Conservation (phyloP, 2,113 vertebrate species). For the Alosa alosa region DNA sequence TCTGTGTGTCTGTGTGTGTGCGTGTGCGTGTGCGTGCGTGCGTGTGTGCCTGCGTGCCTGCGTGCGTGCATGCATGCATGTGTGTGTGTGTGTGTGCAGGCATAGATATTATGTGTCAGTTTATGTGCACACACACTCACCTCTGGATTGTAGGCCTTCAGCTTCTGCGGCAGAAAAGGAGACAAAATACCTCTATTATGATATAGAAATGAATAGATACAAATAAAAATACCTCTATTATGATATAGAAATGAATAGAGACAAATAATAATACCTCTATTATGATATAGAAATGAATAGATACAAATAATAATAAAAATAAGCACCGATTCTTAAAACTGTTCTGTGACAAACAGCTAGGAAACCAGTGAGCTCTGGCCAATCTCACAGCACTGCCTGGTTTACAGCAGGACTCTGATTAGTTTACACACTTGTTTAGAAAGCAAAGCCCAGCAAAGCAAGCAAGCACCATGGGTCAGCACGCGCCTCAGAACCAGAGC, state of each 20-base stretch:
- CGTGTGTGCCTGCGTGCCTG: too few species aligned
- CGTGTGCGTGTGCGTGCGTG: too few species aligned
- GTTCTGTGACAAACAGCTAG: not conserved
- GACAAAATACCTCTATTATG: not conserved
- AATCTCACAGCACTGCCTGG: not conserved
- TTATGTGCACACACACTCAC: constrained; percentile 56
- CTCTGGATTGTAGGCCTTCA: constrained; percentile 43
- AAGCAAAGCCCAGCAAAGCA: not conserved
- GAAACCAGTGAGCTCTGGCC: too few species aligned
- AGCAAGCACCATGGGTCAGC: too few species aligned
- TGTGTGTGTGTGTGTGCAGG: not conserved
- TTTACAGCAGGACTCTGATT: not conserved
- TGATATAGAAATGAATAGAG: too few species aligned
- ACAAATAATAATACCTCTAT: not conserved
- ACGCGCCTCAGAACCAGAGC: not conserved
- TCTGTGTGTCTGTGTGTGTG: too few species aligned
- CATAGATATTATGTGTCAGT: not conserved
- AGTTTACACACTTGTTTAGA: not conserved
- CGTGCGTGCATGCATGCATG: not conserved
- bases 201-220: too few species aligned
- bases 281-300: too few species aligned
- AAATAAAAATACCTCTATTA: not conserved
- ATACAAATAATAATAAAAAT: not conserved
- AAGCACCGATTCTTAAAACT: not conserved
- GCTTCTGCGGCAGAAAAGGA: constrained; percentile 51